Evolutionary conservation across 2,888 invertebrate species (phyloP).

Genomic region (Odiellus spinosus): DNA sequence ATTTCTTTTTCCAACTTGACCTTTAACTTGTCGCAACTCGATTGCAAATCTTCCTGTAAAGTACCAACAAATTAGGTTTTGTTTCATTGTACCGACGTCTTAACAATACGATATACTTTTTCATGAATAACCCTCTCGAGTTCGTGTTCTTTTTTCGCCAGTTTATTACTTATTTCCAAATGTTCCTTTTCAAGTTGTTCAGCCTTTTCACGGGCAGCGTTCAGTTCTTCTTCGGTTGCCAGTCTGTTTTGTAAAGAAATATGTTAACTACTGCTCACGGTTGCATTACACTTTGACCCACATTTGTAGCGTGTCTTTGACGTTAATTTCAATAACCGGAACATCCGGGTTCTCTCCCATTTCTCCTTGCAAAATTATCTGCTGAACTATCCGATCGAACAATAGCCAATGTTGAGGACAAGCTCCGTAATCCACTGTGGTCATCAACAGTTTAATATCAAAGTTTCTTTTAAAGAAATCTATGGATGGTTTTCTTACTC

Average conservation of each 20-base stretch:
- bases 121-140: constrained; percentile 75
- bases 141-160: constrained; percentile 82
- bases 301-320: constrained; percentile 73
- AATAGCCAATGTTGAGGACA: constrained; percentile 85
- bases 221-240: constrained; percentile 82
- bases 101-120: constrained; percentile 38
- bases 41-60: constrained; percentile 62
- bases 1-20: constrained; percentile 79
- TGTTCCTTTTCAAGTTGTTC: constrained; percentile 77
- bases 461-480: not conserved
- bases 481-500: constrained; percentile 9
- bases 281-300: too few species aligned
- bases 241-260: constrained; percentile 36
- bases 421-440: constrained; percentile 66
- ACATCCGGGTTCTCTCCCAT: constrained; percentile 61
- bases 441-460: too few species aligned
- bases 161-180: constrained; percentile 63
- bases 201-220: constrained; percentile 68
- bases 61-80: not conserved
- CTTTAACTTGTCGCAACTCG: constrained; percentile 59
- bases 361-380: constrained; percentile 69
- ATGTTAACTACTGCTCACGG: too few species aligned
- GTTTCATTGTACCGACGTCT: too few species aligned
- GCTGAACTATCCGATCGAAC: constrained; percentile 84
- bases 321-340: constrained; percentile 71